Evolutionary conservation across 2,113 vertebrate genomes (phyloP), one percentile per base, ranked within the genome.

Genomic region (Isichthys henryi): DNA sequence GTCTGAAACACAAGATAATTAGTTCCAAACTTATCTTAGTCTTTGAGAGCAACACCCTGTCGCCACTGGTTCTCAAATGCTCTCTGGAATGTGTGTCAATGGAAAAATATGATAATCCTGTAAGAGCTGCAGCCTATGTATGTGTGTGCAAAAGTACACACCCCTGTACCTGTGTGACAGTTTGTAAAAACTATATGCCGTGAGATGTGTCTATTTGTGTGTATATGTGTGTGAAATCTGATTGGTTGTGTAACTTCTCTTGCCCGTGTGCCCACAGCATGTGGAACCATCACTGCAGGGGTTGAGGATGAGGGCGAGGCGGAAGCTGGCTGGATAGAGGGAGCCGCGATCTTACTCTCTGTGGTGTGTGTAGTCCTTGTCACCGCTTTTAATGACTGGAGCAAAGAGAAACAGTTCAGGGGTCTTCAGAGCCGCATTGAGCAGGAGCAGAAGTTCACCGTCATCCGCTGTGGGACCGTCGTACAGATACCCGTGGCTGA

Each of bases 351-450:
- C 90, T 94, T 97, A 0, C 95, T 97, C 10, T 97, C 97, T 0
- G 97, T 97, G 91, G 95, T 96, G 93, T 97, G 97, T 0, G 97
- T 97, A n/a, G 97, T 97, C 6, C 93, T 97, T 11, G 97, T 97
- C 93, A 97, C 97, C 0, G 97, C 97, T 92, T 97, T 97, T 93
- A 97, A 97, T 80, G 97, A 97, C 92, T 97, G 97, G 97, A 97
- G 97, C 95, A 97, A 97, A 90, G 97, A 97, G 92, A 97, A 97
- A 84, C 97, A 97, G 92, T 97, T 97, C 87, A 95, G 97, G 27
- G 97, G 97, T 13, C 95, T 97, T 23, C 97, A 97, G 91, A 97
- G 96, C 89, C 96, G 97, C 86, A 97, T 97, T 8, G 97, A 97
- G 90, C 97, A 97, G 94, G 97, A 97, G 80, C 96, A 97, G 94